These are phyloP conservation scores for Zalophus californianus DNA, from an alignment of 2,797 vertebrate species.

Conservation along the genomic window DNA sequence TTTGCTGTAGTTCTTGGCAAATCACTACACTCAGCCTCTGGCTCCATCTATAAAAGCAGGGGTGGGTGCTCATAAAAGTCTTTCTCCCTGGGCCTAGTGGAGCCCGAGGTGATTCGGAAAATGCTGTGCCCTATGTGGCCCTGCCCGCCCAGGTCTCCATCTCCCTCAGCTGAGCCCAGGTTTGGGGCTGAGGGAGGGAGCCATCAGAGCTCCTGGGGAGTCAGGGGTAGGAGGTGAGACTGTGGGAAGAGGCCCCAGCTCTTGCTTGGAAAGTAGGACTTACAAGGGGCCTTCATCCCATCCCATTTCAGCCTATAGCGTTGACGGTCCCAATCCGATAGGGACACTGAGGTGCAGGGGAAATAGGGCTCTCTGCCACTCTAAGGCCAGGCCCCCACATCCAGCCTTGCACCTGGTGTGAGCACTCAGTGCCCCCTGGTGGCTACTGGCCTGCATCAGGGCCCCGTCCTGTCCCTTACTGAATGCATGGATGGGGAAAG, in stretches of 20 bases:
- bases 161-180: background rate
- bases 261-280: background rate
- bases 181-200: background rate
- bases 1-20: background rate
- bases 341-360: background rate
- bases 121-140: background rate
- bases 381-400: accelerated
- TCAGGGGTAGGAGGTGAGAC: background rate
- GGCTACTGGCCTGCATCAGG: background rate
- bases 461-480: accelerated
- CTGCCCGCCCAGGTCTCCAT: background rate
- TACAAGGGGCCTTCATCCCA: accelerated
- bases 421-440: background rate
- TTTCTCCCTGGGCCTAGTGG: background rate
- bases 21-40: background rate
- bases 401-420: accelerated
- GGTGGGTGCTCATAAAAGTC: accelerated
- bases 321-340: background rate
- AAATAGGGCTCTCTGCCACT: background rate
- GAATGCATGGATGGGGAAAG: background rate
- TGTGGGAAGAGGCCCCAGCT: background rate
- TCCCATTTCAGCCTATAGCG: background rate
- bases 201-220: background rate
- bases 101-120: accelerated
- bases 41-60: background rate